Conservation (phyloP, 37 sponge, comb jelly and placozoan genomes). For the Spongia lamella region DNA sequence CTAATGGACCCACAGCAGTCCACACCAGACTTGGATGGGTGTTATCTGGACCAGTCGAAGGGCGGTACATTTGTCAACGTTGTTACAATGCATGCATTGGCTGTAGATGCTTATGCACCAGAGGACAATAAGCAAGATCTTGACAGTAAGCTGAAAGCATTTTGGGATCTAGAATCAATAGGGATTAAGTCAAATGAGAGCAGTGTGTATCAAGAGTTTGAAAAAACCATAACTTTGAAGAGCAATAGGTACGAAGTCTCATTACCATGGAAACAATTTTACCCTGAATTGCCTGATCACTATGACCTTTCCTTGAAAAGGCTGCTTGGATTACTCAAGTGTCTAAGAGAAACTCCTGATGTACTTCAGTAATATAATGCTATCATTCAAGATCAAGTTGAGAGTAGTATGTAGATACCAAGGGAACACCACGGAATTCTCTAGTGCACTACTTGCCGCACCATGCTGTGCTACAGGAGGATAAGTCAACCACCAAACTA, state of each 20-base stretch:
- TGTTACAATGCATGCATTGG: constrained; percentile 6
- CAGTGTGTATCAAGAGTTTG: no score
- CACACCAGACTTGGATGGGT: constrained; percentile 40
- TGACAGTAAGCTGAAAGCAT: not conserved
- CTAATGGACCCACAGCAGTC: constrained; percentile 18
- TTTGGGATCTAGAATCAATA: constrained; percentile 23
- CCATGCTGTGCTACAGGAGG: not conserved
- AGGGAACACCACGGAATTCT: no score
- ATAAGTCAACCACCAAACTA: constrained; percentile 7
- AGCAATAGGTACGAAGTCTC: not conserved
- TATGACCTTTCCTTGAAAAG: no score
- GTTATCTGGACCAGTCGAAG: constrained; percentile 18
- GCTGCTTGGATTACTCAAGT: no score
- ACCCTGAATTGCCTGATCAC: no score
- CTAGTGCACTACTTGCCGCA: no score
- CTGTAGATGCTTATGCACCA: not conserved
- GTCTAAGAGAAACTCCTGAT: no score
- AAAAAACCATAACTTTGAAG: not conserved
- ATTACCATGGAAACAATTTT: constrained; percentile 31
- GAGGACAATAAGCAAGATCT: not conserved
- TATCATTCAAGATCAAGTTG: no score
- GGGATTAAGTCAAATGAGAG: no score
- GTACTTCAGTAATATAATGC: no score
- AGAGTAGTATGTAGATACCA: no score
- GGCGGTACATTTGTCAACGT: not conserved